A percentile compares a stretch with the other conserved stretches of the same genome.
These are phyloP conservation scores for Halocaridina rubra DNA, from an alignment of 2,888 invertebrate genomes.

Conservation along the genomic window DNA sequence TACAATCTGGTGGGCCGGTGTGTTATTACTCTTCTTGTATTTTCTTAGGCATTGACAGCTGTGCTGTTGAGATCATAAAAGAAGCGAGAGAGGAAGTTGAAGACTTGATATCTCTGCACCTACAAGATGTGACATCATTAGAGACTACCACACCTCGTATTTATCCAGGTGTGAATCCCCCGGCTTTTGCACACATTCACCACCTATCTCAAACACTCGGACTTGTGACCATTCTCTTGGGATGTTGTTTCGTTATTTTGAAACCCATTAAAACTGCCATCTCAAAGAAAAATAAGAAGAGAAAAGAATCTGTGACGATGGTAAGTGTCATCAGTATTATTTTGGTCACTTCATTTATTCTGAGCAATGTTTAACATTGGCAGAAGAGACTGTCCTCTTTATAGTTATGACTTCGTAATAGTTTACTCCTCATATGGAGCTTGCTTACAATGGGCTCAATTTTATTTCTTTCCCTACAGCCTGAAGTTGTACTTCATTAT, in stretches of 20 bases:
- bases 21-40: not conserved
- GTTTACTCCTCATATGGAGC: not conserved
- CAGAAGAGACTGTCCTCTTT: too few species aligned
- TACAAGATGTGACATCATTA: not conserved
- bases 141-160: not conserved
- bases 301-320: slow-evolving; percentile 33
- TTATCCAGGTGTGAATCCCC: not conserved
- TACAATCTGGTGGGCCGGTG: not conserved
- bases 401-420: not conserved
- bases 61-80: slow-evolving; percentile 6
- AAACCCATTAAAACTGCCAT: slow-evolving; percentile 10
- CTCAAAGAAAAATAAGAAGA: slow-evolving; percentile 42
- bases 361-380: too few species aligned
- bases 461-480: not conserved
- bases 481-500: slow-evolving; percentile 17
- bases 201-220: slow-evolving; percentile 48
- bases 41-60: not conserved
- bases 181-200: slow-evolving; percentile 13
- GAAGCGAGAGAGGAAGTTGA: slow-evolving; percentile 10
- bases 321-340: too few species aligned
- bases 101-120: slow-evolving; percentile 1
- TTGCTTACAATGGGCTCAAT: not conserved
- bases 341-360: too few species aligned
- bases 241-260: slow-evolving; percentile 37
- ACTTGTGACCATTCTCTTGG: slow-evolving; percentile 23